Conservation (phyloP, 2,888 invertebrate genomes). For the Drosophila vallismaia region DNA sequence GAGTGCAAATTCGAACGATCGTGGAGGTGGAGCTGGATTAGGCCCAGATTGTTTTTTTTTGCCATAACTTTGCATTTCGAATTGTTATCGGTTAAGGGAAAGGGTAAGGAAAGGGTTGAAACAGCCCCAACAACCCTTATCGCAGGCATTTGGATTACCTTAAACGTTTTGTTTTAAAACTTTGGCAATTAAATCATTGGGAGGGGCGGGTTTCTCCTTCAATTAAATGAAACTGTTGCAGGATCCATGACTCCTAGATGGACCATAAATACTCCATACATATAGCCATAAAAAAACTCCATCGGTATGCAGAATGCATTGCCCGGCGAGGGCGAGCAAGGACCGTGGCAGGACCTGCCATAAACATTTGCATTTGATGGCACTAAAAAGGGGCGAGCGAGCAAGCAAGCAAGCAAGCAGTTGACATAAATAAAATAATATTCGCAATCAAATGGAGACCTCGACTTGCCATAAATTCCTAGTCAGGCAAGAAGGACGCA, state of each 20-base stretch:
- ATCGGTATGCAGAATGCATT: slow-evolving; percentile 36
- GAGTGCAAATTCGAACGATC: not conserved
- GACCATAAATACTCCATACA: slow-evolving; percentile 24
- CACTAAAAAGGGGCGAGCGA: not conserved
- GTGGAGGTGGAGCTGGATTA: not conserved
- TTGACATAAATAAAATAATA: slow-evolving; percentile 39
- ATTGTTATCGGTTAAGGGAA: too few species aligned
- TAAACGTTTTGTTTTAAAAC: not conserved
- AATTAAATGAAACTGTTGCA: slow-evolving; percentile 15
- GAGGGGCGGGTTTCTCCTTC: not conserved
- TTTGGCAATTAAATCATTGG: slow-evolving; percentile 5
- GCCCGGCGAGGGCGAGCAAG: not conserved
- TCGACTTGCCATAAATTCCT: slow-evolving; percentile 21
- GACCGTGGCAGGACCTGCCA: slow-evolving; percentile 15
- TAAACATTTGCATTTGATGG: slow-evolving; percentile 41
- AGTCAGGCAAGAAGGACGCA: not conserved
- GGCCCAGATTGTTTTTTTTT: not conserved
- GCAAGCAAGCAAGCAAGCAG: slow-evolving; percentile 2
- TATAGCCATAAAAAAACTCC: slow-evolving; percentile 17
- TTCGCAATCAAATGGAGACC: slow-evolving; percentile 33
- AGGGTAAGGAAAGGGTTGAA: too few species aligned
- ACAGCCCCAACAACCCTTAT: not conserved
- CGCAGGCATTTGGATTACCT: not conserved
- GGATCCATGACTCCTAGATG: slow-evolving; percentile 17
- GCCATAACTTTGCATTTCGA: not conserved